Evolutionary conservation across 1,140 invertebrate genomes (phyloP), one percentile per base, ranked within the genome.

Genomic region (Aleiodes sp.): DNA sequence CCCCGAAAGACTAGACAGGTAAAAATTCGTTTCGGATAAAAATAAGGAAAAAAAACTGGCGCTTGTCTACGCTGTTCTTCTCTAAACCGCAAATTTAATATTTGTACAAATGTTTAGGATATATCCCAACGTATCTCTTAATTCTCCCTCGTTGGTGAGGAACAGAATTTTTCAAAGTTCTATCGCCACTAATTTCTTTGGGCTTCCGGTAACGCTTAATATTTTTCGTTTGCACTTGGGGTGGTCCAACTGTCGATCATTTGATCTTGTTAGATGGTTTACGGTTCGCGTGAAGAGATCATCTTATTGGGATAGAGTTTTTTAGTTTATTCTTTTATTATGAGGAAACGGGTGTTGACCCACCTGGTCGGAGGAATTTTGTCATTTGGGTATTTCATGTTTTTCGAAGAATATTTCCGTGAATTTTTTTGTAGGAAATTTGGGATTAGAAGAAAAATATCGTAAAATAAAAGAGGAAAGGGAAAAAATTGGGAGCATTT

Each of bases 61-160:
- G 56, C 33, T 59, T 29, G 43, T 65, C 12, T 24, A 41, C 35
- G 24, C 3, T 64, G 39, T 41, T 16, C 46, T 24, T 16, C 21
- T 14, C 19, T 64, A 71, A 70, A 70, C 69, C 63, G 63, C 71
- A 73, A 37, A 10, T 66, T 71, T 73, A 71, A 66, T 73, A 73
- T 73, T 75, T 75, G 61, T 31, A 26, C 28, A 39, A 59, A 8
- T 26, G 65, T 8, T 62, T 60, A 62, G 46, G 19, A 2, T 35
- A n/a, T n/a, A n/a, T n/a, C n/a, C 43, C 70, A 68, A 65, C 61
- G 60, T 71, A 64, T 65, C 52, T 71, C 68, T 68, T 26, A 62
- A 62, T 66, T 46, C 65, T 52, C 19, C 57, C 12, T 10, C 31
- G 6, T 7, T 2, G 14, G 6, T 26, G 46, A 24, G 1, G 10